Conservation (phyloP, 2,797 vertebrate species). For the Crocidura indochinensis region DNA sequence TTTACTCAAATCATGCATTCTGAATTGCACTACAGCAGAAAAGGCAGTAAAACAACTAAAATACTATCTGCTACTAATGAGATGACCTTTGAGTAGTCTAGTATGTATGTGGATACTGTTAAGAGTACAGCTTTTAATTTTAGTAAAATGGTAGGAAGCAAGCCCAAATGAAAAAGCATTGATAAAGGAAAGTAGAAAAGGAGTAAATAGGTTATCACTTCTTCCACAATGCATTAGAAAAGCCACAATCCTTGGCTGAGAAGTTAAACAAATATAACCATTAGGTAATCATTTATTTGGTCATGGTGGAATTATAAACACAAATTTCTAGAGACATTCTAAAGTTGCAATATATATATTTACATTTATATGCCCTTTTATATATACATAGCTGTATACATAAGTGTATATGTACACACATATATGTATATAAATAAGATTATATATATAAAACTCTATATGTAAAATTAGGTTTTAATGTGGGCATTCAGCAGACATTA, state of each 20-base stretch:
- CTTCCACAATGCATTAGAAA: neutral
- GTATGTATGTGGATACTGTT: neutral
- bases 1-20: neutral
- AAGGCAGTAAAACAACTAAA: neutral
- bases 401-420: too few species aligned
- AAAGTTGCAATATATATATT: neutral
- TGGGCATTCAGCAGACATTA: neutral
- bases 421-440: too few species aligned
- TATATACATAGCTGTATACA: too few species aligned
- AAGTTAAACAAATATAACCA: slow-evolving; percentile 22
- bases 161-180: neutral
- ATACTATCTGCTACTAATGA: neutral
- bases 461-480: neutral
- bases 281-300: slow-evolving; percentile 20
- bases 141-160: neutral
- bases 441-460: too few species aligned
- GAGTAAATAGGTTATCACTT: neutral
- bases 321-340: neutral
- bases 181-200: neutral
- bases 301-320: slow-evolving; percentile 7
- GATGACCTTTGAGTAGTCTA: neutral
- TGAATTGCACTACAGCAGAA: neutral
- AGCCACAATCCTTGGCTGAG: neutral
- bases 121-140: slow-evolving; percentile 45
- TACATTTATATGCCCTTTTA: too few species aligned